phyloP scores from a whole-genome alignment of 2,888 invertebrate genomes.

The Epinotia brunnichana region DNA sequence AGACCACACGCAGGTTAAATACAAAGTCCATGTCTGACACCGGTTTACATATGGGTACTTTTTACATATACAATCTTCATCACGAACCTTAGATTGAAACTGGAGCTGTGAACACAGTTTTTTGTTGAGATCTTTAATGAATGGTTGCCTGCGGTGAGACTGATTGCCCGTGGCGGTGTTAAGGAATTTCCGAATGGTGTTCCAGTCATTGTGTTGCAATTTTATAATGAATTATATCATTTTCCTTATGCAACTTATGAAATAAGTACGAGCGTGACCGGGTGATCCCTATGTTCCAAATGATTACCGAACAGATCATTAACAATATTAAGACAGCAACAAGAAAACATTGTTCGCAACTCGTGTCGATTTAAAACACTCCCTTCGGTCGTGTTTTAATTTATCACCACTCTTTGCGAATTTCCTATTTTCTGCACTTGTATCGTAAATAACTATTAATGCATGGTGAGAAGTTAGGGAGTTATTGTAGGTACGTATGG shows the following conservation, averaged over 20 bases:
- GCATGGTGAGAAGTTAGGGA: too few relatives aligned
- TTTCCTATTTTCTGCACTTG: too few relatives aligned
- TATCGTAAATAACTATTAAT: too few relatives aligned
- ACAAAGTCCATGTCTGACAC: neutral
- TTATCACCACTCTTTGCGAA: too few relatives aligned
- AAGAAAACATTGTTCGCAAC: too few relatives aligned
- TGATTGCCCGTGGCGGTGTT: constrained; percentile 21
- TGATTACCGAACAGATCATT: neutral
- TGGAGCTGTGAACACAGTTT: constrained; percentile 13
- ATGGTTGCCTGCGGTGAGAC: constrained; percentile 23
- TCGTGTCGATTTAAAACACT: too few relatives aligned
- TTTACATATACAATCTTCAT: neutral
- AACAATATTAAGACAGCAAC: too few relatives aligned
- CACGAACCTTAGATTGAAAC: constrained; percentile 10
- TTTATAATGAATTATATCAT: neutral
- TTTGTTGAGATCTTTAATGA: constrained; percentile 28
- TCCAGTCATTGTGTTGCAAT: neutral
- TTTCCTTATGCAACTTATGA: constrained; percentile 17
- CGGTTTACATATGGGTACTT: neutral
- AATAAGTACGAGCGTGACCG: neutral
- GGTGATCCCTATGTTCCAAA: neutral
- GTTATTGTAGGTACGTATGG: too few relatives aligned
- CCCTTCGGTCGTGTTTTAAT: too few relatives aligned
- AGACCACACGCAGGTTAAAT: too few relatives aligned
- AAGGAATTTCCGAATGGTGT: constrained; percentile 29